These are phyloP conservation scores for Hiodon tergisus DNA, from an alignment of 2,113 vertebrate species.

Conservation along the genomic window DNA sequence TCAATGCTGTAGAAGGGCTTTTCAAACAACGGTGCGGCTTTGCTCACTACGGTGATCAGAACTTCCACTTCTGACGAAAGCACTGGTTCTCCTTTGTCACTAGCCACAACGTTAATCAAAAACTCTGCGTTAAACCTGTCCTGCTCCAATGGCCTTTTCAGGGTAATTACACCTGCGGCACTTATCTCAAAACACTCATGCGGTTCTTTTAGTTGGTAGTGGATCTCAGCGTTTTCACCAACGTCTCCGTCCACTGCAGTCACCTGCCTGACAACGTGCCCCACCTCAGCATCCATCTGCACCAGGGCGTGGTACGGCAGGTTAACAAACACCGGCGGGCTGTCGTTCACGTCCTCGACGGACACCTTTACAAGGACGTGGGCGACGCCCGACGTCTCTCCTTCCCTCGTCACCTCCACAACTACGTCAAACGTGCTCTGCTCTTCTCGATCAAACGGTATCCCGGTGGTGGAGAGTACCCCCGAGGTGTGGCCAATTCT, in stretches of 20 bases:
- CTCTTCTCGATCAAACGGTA: constrained; percentile 85
- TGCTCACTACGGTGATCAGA: constrained; percentile 84
- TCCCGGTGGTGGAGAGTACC: constrained; percentile 82
- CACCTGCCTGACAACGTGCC: constrained; percentile 74
- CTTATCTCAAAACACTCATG: constrained; percentile 82
- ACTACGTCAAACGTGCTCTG: constrained; percentile 81
- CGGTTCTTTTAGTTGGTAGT: constrained; percentile 77
- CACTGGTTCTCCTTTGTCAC: constrained; percentile 76
- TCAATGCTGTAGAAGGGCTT: constrained; percentile 91
- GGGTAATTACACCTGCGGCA: constrained; percentile 72
- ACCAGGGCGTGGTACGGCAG: constrained; percentile 88
- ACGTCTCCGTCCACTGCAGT: constrained; percentile 82
- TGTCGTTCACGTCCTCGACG: constrained; percentile 87
- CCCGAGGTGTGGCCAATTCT: constrained; percentile 87
- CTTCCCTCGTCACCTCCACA: constrained; percentile 79
- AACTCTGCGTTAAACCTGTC: constrained; percentile 82
- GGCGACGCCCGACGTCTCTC: constrained; percentile 64
- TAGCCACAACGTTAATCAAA: constrained; percentile 73
- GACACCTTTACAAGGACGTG: constrained; percentile 78
- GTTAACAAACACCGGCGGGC: constrained; percentile 82
- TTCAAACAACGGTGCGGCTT: constrained; percentile 92
- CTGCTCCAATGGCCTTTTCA: constrained; percentile 78
- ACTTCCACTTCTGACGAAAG: constrained; percentile 78
- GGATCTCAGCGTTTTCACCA: constrained; percentile 75
- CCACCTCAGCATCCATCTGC: constrained; percentile 78